These are phyloP conservation scores for Drosophila simulans DNA, from an alignment of 1,140 invertebrate species.

Conservation along the genomic window DNA sequence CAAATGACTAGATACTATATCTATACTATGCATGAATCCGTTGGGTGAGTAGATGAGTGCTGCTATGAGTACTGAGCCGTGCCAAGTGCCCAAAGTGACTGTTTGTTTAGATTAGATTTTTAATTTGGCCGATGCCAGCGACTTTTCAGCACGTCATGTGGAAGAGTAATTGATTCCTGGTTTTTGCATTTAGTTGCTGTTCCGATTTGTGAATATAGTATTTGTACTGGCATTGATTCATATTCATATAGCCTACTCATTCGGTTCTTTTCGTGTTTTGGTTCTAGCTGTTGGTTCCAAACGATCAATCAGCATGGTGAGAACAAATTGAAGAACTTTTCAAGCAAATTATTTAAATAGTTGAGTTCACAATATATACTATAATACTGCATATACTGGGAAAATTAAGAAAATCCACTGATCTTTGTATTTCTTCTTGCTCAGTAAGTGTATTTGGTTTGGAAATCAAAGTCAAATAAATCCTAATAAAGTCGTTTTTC, in stretches of 20 bases:
- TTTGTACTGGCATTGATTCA: slow-evolving; percentile 24
- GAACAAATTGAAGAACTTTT: not conserved
- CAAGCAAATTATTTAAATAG: not conserved
- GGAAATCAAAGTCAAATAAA: not conserved
- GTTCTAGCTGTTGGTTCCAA: not conserved
- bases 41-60: not conserved
- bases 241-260: slow-evolving; percentile 11
- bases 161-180: slow-evolving; percentile 39
- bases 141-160: slow-evolving; percentile 35
- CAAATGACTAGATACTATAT: slow-evolving; percentile 18
- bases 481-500: not conserved
- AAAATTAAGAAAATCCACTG: no score
- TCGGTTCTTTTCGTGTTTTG: slow-evolving; percentile 9
- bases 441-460: not conserved
- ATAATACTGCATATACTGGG: no score
- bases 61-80: slow-evolving; percentile 9
- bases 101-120: slow-evolving; percentile 40
- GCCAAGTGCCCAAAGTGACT: slow-evolving; percentile 30
- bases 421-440: no score
- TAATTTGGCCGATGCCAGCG: slow-evolving; percentile 5
- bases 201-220: slow-evolving; percentile 15
- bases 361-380: not conserved
- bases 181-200: slow-evolving; percentile 17
- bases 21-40: not conserved
- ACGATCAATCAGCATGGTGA: slow-evolving; percentile 15